A percentile compares a stretch with the other conserved stretches of the same genome.
Evolutionary conservation across 2,888 invertebrate species (phyloP).

Genomic region (Apamea anceps): DNA sequence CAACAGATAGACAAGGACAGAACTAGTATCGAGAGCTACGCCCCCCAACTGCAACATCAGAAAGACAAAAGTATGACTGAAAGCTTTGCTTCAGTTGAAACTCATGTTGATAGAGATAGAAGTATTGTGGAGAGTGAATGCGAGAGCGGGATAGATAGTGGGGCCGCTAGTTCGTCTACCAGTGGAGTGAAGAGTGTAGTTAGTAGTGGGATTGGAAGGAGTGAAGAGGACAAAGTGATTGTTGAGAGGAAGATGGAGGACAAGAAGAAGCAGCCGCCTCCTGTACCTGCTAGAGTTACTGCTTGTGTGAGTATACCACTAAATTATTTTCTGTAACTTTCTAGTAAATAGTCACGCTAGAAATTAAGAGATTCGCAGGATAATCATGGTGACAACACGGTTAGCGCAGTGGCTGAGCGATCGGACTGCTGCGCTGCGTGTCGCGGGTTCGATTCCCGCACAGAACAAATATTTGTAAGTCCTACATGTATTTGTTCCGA

Average conservation of each 20-base stretch:
- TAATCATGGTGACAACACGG: no score
- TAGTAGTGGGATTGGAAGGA: conserved; percentile 40
- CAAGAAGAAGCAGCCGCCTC: conserved; percentile 70
- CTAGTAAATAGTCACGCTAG: no score
- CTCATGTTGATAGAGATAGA: conserved; percentile 46
- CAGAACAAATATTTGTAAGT: no score
- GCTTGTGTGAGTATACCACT: conserved; percentile 67
- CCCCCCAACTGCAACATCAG: conserved; percentile 26
- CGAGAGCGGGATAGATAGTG: conserved; percentile 58
- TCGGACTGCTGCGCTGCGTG: no score
- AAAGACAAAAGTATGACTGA: conserved; percentile 44
- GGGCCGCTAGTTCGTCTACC: conserved; percentile 45
- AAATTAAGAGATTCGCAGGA: no score
- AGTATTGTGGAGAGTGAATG: conserved; percentile 46
- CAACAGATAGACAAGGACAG: conserved; percentile 58
- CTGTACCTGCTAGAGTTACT: conserved; percentile 72
- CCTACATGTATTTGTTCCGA: no score
- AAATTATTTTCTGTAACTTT: no score
- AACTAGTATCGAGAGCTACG: conserved; percentile 55
- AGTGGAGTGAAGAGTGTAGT: conserved; percentile 48
- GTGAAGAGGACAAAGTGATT: conserved; percentile 14
- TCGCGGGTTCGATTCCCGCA: no score
- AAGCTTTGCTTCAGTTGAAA: conserved; percentile 53
- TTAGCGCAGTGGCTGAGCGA: no score
- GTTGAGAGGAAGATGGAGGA: conserved; percentile 47